A percentile compares a stretch with the other conserved stretches of the same genome.
Conservation (phyloP, 2,888 invertebrate genomes). For the Agrilus cyanescens region DNA sequence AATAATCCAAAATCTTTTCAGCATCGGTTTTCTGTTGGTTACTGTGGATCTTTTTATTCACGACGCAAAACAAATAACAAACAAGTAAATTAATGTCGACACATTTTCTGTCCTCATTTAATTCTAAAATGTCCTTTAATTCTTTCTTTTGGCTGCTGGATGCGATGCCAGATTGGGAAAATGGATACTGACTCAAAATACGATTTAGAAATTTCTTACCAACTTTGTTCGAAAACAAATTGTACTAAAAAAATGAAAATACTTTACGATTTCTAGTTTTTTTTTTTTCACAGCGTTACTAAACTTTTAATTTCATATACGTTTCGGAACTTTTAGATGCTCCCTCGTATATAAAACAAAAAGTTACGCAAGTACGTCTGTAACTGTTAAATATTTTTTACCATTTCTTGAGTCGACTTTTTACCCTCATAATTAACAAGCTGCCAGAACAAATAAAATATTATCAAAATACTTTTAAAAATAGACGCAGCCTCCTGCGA, state of each 20-base stretch:
- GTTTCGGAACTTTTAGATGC: no score
- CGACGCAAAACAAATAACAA: conserved; percentile 40
- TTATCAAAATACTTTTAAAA: conserved; percentile 49
- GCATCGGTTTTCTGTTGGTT: conserved; percentile 34
- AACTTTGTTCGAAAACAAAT: conserved; percentile 40
- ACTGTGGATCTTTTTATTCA: conserved; percentile 36
- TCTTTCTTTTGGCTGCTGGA: conserved; percentile 33
- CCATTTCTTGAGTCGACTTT: no score
- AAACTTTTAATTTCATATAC: no score
- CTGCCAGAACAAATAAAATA: conserved; percentile 44
- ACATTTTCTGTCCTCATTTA: conserved; percentile 35
- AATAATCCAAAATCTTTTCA: conserved; percentile 38
- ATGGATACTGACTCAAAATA: conserved; percentile 48
- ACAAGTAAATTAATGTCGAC: conserved; percentile 42
- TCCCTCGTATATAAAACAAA: no score
- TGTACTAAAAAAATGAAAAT: conserved; percentile 27
- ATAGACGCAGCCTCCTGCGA: conserved; percentile 51
- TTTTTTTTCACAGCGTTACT: no score
- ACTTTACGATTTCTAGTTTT: conserved; percentile 1
- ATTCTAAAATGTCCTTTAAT: conserved; percentile 32
- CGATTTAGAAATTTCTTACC: conserved; percentile 42
- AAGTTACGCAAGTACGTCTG: no score
- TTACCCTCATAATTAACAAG: background rate
- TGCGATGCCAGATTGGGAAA: conserved; percentile 34
- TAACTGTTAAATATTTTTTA: no score